Base-by-base conservation (phyloP, 2,888 invertebrate genomes). In the Andrena chrysosceles region DNA sequence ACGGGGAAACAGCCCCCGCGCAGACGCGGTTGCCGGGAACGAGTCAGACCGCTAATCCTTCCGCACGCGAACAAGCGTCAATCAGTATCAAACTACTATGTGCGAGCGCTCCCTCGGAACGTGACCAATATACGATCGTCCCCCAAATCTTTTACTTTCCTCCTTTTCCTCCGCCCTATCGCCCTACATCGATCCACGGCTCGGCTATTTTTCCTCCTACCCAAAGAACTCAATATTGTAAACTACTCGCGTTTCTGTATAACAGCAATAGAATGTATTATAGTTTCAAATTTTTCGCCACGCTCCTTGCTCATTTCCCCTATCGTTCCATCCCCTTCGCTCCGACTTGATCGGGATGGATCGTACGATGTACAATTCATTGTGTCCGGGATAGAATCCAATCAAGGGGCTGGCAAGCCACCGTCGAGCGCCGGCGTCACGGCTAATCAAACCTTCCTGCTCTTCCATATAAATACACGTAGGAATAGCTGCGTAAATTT, bases 31-130 rank as follows among this genome's bases (percentile, higher is more conserved):
- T 54, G 48, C 69, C 76, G 79, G 77, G 72, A 54, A 77, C 73
- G 26, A 73, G 59, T 74, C 70, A 26, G 71, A 82, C 83, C 84
- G 84, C 87, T 89, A 89, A 88, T 89, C 85, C 83, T 81, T 82
- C 78, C 86, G 89, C 89, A 86, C 88, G 87, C 87, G 91, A 91
- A 92, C 91, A 91, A 93, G 91, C 91, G 92, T 92, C 92, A 91
- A 92, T 92, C 92, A 92, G 91, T 88, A 83, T 89, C 88, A 86
- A 84, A 68, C 85, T 75, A 81, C 83, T 73, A 76, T 74, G 78
- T 63, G 73, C 84, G 83, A 72, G 77, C 69, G 73, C 81, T 78
- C 81, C 78, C 82, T 60, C 83, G 54, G 52, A 48, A 74, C 83
- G 83, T 83, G 83, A 68, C 83, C 83, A 71, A 84, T 84, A 75